Evolutionary conservation across 2,113 vertebrate species (phyloP).

Genomic region (Heptranchias perlo): DNA sequence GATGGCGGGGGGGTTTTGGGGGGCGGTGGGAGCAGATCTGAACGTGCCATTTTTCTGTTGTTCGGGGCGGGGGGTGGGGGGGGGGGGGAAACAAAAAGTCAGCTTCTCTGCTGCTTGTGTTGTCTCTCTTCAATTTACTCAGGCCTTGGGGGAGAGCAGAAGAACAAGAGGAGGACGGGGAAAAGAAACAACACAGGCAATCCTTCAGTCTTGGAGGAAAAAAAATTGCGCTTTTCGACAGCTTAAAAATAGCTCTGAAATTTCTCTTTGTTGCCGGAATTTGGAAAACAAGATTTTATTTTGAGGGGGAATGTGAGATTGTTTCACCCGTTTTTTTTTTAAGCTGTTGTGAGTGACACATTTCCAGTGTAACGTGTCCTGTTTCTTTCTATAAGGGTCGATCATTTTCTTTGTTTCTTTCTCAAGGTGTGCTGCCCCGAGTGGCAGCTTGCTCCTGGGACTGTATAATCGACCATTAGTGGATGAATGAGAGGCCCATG

Average conservation of each 20-base stretch:
- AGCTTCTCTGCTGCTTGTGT: background rate
- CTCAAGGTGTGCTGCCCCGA: background rate
- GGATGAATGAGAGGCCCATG: background rate
- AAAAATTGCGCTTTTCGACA: background rate
- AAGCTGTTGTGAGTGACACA: background rate
- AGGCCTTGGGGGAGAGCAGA: slow-evolving; percentile 6
- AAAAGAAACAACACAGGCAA: background rate
- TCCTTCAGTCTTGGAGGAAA: background rate
- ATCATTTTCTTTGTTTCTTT: background rate
- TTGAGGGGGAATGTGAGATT: background rate
- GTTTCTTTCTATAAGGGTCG: background rate
- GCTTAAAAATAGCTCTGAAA: slow-evolving; percentile 12
- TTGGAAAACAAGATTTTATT: background rate
- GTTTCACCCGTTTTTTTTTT: background rate
- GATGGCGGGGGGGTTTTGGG: background rate
- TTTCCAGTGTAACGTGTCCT: background rate
- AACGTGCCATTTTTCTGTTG: background rate
- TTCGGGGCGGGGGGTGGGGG: no score
- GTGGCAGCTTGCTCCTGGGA: background rate
- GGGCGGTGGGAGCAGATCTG: background rate
- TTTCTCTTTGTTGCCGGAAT: background rate
- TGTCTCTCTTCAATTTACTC: background rate
- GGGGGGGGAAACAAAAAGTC: background rate
- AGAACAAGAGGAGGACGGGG: background rate
- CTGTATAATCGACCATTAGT: background rate